Evolutionary conservation across 2,113 vertebrate genomes (phyloP), one percentile per base, ranked within the genome.

Genomic region (Argyrosomus japonicus): DNA sequence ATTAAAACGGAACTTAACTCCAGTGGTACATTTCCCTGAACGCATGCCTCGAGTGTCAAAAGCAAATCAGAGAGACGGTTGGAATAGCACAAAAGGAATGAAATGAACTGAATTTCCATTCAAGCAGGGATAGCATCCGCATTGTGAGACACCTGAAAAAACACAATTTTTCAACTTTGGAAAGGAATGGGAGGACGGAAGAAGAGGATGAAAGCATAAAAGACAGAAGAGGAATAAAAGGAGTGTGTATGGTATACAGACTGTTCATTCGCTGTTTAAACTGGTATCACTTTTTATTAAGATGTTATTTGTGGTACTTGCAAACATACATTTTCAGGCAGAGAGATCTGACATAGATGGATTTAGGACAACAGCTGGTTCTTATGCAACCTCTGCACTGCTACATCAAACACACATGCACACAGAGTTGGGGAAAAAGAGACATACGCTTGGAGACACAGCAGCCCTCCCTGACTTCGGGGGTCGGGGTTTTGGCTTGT

Each of bases 121-220:
- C 75, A 68, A 87, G 86, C 83, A 69, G 56, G 77, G 83, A 88
- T 64, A 82, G 85, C 85, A 86, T 91, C 88, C 73, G 54, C 81
- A 90, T 92, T 70, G 76, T 68, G 62, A 94, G 87, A 92, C 95
- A 95, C 93, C 94, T 96, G 95, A 91, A 86, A 91, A 93, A 95
- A 95, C 94, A 95, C 79, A 0, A 85, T 94, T 92, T 92, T 91
- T 94, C 91, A 93, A 93, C 67, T 56, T n/a, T 65, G 74, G 85
- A 23, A 62, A 47, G 85, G 81, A 85, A 84, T 65, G 67, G 77
- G 50, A 74, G 78, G 85, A 76, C 75, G 63, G 67, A 43, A 77
- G 69, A 45, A 47, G 32, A 63, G 71, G 74, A 75, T 47, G 61
- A 78, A 56, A 7, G 43, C 75, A 19, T 57, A 54, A 84, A 84